A percentile compares a stretch with the other conserved stretches of the same genome.
Evolutionary conservation across 2,888 invertebrate species (phyloP).

Genomic region (Alentia gelatinosa): DNA sequence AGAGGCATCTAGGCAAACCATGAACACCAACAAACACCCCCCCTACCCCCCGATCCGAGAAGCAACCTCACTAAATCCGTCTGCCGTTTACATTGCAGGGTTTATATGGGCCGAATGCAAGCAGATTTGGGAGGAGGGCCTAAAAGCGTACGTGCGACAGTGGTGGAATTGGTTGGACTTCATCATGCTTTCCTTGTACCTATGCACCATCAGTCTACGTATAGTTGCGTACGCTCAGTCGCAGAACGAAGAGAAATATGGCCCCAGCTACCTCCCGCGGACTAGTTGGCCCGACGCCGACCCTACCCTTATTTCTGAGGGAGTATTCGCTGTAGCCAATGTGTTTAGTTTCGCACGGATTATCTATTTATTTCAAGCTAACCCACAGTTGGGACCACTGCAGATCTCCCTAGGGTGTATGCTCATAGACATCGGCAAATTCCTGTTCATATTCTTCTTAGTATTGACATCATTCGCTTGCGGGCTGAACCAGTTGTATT

Average conservation of each 20-base stretch:
- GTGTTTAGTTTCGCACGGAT: constrained; percentile 83
- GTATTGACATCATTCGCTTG: constrained; percentile 82
- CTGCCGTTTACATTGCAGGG: constrained; percentile 73
- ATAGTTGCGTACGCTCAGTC: constrained; percentile 79
- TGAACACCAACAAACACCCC: background rate
- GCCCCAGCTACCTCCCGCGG: constrained; percentile 78
- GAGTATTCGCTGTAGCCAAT: constrained; percentile 83
- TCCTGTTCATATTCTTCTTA: constrained; percentile 82
- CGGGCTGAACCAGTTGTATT: constrained; percentile 87
- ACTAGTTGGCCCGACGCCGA: constrained; percentile 82
- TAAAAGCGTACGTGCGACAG: constrained; percentile 82
- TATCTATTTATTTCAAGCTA: constrained; percentile 83
- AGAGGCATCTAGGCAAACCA: background rate
- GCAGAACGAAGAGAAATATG: constrained; percentile 77
- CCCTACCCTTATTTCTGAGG: constrained; percentile 83
- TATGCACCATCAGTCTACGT: constrained; percentile 82
- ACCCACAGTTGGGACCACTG: constrained; percentile 83
- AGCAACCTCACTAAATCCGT: constrained; percentile 21
- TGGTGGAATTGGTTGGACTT: constrained; percentile 85
- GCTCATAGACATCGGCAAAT: constrained; percentile 84
- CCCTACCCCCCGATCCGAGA: background rate
- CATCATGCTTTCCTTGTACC: constrained; percentile 83
- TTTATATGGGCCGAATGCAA: constrained; percentile 84
- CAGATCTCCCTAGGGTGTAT: constrained; percentile 83
- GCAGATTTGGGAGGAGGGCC: constrained; percentile 84